These are phyloP conservation scores for Bemisia tabaci DNA, from an alignment of 1,140 invertebrate genomes.

Conservation along the genomic window DNA sequence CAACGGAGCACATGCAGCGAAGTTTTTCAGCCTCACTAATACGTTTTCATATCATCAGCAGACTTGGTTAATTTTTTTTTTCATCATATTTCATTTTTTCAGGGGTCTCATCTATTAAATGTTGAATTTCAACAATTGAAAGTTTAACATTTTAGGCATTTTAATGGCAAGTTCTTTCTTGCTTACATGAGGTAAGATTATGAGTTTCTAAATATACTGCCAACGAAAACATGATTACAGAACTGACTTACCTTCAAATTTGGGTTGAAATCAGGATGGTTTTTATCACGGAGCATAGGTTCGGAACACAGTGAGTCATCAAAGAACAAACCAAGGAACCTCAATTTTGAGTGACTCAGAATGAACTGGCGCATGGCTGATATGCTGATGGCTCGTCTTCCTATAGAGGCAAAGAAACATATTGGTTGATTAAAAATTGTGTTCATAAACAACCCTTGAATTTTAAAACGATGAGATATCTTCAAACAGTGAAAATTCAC, in stretches of 20 bases:
- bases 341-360: slow-evolving; percentile 34
- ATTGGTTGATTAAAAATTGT: not conserved
- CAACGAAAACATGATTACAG: not conserved
- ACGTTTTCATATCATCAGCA: no score
- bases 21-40: no score
- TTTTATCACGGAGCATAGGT: slow-evolving; percentile 38
- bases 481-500: not conserved
- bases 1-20: no score
- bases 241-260: slow-evolving; percentile 32
- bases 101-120: no score
- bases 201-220: not conserved
- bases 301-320: slow-evolving; percentile 42
- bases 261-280: slow-evolving; percentile 32
- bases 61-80: not conserved
- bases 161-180: no score
- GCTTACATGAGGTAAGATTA: not conserved
- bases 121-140: no score
- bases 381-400: slow-evolving; percentile 39
- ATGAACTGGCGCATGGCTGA: slow-evolving; percentile 38
- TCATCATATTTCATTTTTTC: no score
- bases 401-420: slow-evolving; percentile 22
- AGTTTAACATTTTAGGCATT: no score
- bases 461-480: not conserved
- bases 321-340: slow-evolving; percentile 47
- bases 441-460: no score